Conservation (phyloP, 2,888 invertebrate species). For the Pyrochroa serraticornis region DNA sequence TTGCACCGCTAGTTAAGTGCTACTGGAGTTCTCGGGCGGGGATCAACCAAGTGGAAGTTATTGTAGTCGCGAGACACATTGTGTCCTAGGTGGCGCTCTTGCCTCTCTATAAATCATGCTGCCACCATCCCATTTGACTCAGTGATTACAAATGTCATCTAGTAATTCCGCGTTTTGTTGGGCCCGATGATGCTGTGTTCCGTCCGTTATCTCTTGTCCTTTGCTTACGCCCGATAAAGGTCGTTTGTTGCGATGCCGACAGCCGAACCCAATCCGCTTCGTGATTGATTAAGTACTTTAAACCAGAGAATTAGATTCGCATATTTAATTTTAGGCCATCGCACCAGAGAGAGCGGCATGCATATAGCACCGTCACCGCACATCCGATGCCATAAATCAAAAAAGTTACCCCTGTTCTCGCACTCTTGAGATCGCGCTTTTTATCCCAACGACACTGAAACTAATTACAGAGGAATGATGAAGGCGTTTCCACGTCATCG, state of each 20-base stretch:
- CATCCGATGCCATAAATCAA: slow-evolving; percentile 56
- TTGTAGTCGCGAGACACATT: slow-evolving; percentile 50
- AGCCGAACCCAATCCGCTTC: slow-evolving; percentile 36
- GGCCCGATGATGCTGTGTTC: slow-evolving; percentile 11
- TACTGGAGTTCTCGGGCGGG: slow-evolving; percentile 35
- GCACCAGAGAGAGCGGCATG: slow-evolving; percentile 44
- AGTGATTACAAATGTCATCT: slow-evolving; percentile 54
- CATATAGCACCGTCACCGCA: slow-evolving; percentile 49
- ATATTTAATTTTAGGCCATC: slow-evolving; percentile 55
- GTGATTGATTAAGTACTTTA: slow-evolving; percentile 58
- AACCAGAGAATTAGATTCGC: slow-evolving; percentile 57
- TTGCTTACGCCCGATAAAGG: slow-evolving; percentile 23
- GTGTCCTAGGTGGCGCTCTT: slow-evolving; percentile 49
- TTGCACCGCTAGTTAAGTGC: slow-evolving; percentile 50
- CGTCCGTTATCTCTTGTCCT: slow-evolving; percentile 31
- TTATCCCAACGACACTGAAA: slow-evolving; percentile 51
- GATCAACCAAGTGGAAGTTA: slow-evolving; percentile 48
- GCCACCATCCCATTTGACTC: slow-evolving; percentile 51
- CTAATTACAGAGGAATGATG: slow-evolving; percentile 57
- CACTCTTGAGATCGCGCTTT: slow-evolving; percentile 51
- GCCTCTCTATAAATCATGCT: slow-evolving; percentile 52
- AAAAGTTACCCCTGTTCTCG: slow-evolving; percentile 56
- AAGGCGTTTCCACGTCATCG: slow-evolving; percentile 47
- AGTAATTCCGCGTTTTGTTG: slow-evolving; percentile 48
- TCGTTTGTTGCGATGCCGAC: slow-evolving; percentile 21